These are phyloP conservation scores for Burhinus oedicnemus DNA, from an alignment of 2,113 vertebrate genomes.

Conservation along the genomic window DNA sequence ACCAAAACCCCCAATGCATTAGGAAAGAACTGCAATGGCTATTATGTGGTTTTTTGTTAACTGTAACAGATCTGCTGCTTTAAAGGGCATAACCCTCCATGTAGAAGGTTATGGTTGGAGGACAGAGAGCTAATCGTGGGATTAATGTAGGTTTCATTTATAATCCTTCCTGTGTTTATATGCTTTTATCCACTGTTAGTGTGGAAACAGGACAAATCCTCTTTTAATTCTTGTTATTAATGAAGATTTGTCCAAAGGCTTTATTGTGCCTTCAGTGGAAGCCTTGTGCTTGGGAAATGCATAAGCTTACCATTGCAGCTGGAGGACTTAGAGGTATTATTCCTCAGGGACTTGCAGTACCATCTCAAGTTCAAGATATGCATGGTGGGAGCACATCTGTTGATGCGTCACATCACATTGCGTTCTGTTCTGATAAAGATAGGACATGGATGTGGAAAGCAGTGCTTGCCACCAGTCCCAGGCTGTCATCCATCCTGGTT, in stretches of 20 bases:
- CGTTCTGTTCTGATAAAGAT: background rate
- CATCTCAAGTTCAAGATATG: background rate
- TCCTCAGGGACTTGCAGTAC: background rate
- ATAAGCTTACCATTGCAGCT: background rate
- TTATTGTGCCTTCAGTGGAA: conserved; percentile 20
- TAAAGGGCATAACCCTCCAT: conserved; percentile 33
- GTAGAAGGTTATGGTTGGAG: background rate
- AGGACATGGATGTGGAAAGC: background rate
- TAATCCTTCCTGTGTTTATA: conserved; percentile 48
- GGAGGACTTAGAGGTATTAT: background rate
- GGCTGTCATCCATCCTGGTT: background rate
- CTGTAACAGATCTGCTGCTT: conserved; percentile 19
- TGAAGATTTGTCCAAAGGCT: conserved; percentile 48
- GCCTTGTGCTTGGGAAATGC: background rate
- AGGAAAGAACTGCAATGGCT: background rate
- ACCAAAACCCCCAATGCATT: background rate
- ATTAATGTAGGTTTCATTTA: conserved; percentile 52
- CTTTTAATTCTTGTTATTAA: conserved; percentile 47
- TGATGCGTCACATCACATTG: fast-evolving
- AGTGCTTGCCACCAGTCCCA: background rate
- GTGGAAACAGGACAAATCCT: conserved; percentile 52
- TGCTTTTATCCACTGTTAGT: conserved; percentile 41
- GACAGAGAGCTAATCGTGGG: conserved; percentile 18
- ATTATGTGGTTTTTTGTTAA: background rate
- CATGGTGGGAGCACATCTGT: background rate